Conservation (phyloP, 1,140 invertebrate species). For the Diploscapter pachys region DNA sequence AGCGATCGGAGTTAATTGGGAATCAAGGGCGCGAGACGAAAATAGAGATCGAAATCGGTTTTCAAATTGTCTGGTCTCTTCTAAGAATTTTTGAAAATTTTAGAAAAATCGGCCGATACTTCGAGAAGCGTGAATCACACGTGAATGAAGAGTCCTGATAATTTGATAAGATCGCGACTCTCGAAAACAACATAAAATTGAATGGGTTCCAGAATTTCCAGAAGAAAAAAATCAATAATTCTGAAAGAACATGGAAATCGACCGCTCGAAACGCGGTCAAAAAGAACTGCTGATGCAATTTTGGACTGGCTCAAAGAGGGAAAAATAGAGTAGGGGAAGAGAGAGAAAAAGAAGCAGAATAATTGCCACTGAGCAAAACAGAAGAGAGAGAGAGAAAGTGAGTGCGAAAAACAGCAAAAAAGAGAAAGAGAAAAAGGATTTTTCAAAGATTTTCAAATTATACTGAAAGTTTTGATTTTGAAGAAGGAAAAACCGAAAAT, state of each 20-base stretch:
- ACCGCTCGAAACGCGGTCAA: too few relatives aligned
- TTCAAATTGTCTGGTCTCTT: not conserved
- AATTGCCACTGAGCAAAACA: too few relatives aligned
- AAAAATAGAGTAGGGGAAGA: too few relatives aligned
- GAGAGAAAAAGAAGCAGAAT: too few relatives aligned
- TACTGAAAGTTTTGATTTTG: not conserved
- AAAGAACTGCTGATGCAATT: too few relatives aligned
- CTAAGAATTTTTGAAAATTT: not conserved
- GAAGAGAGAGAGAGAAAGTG: too few relatives aligned
- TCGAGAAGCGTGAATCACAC: too few relatives aligned
- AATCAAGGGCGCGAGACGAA: not conserved
- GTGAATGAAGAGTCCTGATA: too few relatives aligned
- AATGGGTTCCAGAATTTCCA: not conserved
- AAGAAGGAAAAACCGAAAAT: not conserved
- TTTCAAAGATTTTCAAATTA: not conserved
- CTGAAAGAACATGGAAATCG: too few relatives aligned
- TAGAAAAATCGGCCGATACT: not conserved
- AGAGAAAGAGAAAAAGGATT: not conserved
- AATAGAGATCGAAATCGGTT: constrained; percentile 6
- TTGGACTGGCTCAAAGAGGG: too few relatives aligned
- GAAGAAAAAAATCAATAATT: not conserved
- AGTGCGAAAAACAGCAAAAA: not conserved
- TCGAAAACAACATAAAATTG: not conserved
- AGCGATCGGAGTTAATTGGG: not conserved
- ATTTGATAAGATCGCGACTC: not conserved